Percentiles rank a stretch among this genome's conserved stretches.
phyloP scores from a whole-genome alignment of 2,888 invertebrate species.

The Drosophila mettleri region DNA sequence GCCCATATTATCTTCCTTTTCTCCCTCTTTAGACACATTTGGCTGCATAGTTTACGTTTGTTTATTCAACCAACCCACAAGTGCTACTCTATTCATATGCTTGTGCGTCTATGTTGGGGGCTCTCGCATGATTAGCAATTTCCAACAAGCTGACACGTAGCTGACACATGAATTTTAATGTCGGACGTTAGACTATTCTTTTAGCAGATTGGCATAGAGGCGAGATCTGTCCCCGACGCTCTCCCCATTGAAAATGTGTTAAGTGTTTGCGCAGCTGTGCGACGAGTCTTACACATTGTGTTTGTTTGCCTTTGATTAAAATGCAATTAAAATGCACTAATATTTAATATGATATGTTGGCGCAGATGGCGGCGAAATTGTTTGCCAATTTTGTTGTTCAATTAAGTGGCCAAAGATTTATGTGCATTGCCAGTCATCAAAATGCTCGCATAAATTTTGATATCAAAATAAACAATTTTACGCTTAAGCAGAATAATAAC shows the following conservation, averaged over 20 bases:
- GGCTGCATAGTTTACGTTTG: slow-evolving; percentile 39
- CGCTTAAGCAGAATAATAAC: slow-evolving; percentile 37
- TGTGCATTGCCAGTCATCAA: slow-evolving; percentile 61
- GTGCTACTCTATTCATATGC: slow-evolving; percentile 16
- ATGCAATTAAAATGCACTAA: slow-evolving; percentile 36
- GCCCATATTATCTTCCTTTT: slow-evolving; percentile 28
- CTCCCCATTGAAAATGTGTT: slow-evolving; percentile 1
- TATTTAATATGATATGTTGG: slow-evolving; percentile 19
- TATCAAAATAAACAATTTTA: slow-evolving; percentile 70
- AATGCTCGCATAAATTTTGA: slow-evolving; percentile 50
- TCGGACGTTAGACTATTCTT: slow-evolving; percentile 22
- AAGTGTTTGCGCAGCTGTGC: slow-evolving; percentile 45
- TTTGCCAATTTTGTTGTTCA: slow-evolving; percentile 15
- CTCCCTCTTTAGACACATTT: slow-evolving; percentile 1
- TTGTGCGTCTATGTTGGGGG: slow-evolving; percentile 14
- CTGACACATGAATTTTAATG: slow-evolving; percentile 70
- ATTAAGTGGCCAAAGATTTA: slow-evolving; percentile 57
- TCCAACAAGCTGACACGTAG: slow-evolving; percentile 68
- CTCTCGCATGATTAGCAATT: slow-evolving; percentile 70
- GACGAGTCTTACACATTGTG: neutral
- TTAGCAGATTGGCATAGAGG: neutral
- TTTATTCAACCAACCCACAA: slow-evolving; percentile 62
- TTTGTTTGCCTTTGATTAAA: slow-evolving; percentile 37
- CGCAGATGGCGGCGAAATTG: slow-evolving; percentile 24
- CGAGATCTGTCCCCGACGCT: neutral